Conservation (phyloP, 2,888 invertebrate genomes). For the Tricholauxania praeusta region DNA sequence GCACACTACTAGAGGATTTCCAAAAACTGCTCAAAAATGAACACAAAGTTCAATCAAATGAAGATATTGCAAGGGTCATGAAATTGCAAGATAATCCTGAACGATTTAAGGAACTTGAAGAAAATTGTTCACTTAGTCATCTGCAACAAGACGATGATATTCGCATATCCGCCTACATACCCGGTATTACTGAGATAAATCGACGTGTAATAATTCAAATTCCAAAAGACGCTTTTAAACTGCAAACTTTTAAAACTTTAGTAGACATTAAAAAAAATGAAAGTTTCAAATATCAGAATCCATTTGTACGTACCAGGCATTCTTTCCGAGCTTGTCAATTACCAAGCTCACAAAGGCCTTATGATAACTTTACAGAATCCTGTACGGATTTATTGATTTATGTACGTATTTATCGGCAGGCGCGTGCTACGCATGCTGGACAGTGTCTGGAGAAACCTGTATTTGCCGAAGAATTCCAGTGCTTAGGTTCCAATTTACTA, state of each 20-base stretch:
- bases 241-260: conserved; percentile 47
- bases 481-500: conserved; percentile 78
- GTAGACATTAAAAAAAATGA: conserved; percentile 46
- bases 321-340: conserved; percentile 35
- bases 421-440: conserved; percentile 60
- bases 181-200: conserved; percentile 46
- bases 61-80: conserved; percentile 46
- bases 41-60: conserved; percentile 43
- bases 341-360: conserved; percentile 1
- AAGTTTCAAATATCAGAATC: conserved; percentile 43
- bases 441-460: conserved; percentile 61
- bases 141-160: conserved; percentile 50
- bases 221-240: conserved; percentile 33
- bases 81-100: conserved; percentile 39
- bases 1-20: conserved; percentile 53
- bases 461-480: conserved; percentile 72
- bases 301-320: conserved; percentile 54
- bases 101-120: conserved; percentile 45
- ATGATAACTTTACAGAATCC: conserved; percentile 52
- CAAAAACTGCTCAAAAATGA: conserved; percentile 42
- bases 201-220: conserved; percentile 40
- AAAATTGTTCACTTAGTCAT: conserved; percentile 50
- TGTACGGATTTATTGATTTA: conserved; percentile 67
- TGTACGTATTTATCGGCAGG: conserved; percentile 70
- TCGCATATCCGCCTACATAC: conserved; percentile 48